Conservation (phyloP, 2,888 invertebrate genomes). For the Drosophila kanekoi region DNA sequence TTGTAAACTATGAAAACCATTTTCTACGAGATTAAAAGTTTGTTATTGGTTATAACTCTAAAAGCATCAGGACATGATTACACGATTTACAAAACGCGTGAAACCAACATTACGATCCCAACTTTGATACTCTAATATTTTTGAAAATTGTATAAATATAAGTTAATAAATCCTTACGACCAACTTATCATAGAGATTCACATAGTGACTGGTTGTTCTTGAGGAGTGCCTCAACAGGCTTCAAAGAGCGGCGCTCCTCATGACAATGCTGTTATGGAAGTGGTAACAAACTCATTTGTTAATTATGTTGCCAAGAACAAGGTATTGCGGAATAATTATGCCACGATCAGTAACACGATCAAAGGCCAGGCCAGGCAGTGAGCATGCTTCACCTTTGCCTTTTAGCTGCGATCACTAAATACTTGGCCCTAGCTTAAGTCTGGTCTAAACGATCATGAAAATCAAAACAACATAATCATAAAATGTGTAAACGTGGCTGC, state of each 20-base stretch:
- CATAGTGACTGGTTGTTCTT: background rate
- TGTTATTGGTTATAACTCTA: no score
- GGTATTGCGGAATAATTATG: constrained; percentile 69
- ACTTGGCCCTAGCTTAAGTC: constrained; percentile 64
- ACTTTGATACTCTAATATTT: no score
- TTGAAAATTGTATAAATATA: no score
- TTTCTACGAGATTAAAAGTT: no score
- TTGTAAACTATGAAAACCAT: no score
- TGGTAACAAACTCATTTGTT: constrained; percentile 84
- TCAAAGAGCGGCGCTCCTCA: constrained; percentile 2
- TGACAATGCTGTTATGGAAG: constrained; percentile 60
- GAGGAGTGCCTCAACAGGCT: no score
- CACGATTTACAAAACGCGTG: no score
- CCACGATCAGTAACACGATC: constrained; percentile 80
- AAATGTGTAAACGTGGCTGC: constrained; percentile 78
- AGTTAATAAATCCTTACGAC: no score
- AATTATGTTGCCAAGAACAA: constrained; percentile 82
- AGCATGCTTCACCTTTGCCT: constrained; percentile 60
- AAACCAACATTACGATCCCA: no score
- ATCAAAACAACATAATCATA: constrained; percentile 81
- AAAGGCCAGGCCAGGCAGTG: constrained; percentile 66
- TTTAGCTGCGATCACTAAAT: constrained; percentile 71
- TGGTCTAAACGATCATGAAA: constrained; percentile 75
- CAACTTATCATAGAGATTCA: background rate
- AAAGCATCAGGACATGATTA: no score